Evolutionary conservation across 2,797 vertebrate species (phyloP).

Genomic region (Tragopan temminckii): DNA sequence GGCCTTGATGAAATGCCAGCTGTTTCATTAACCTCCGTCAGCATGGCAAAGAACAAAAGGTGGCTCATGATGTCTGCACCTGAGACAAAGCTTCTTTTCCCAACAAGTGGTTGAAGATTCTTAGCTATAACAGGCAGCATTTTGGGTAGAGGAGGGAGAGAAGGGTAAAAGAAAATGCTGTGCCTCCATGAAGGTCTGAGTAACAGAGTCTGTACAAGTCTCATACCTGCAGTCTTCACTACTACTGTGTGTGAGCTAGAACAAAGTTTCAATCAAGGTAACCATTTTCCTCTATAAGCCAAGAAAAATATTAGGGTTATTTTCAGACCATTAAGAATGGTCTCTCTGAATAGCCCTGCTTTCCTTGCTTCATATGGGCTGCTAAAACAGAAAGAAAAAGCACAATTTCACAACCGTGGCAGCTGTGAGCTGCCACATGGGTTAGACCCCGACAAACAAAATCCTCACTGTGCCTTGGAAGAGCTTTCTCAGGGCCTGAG

Average conservation of each 20-base stretch:
- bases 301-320: constrained; percentile 69
- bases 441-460: constrained; percentile 22
- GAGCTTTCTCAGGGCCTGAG: background rate
- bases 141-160: background rate
- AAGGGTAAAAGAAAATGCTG: background rate
- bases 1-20: constrained; percentile 54
- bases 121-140: background rate
- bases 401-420: constrained; percentile 13
- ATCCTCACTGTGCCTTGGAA: constrained; percentile 45
- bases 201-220: background rate
- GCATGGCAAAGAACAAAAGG: constrained; percentile 33
- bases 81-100: constrained; percentile 16
- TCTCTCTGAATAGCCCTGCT: constrained; percentile 27
- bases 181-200: background rate
- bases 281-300: constrained; percentile 53
- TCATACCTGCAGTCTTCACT: constrained; percentile 60
- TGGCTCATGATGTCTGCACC: background rate
- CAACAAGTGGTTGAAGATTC: background rate
- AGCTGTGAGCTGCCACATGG: constrained; percentile 10
- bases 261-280: constrained; percentile 63
- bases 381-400: background rate
- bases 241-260: constrained; percentile 53
- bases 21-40: constrained; percentile 59
- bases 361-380: constrained; percentile 37
- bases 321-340: constrained; percentile 69